Evolutionary conservation across 2,113 vertebrate species (phyloP).

Genomic region (Podiceps cristatus): DNA sequence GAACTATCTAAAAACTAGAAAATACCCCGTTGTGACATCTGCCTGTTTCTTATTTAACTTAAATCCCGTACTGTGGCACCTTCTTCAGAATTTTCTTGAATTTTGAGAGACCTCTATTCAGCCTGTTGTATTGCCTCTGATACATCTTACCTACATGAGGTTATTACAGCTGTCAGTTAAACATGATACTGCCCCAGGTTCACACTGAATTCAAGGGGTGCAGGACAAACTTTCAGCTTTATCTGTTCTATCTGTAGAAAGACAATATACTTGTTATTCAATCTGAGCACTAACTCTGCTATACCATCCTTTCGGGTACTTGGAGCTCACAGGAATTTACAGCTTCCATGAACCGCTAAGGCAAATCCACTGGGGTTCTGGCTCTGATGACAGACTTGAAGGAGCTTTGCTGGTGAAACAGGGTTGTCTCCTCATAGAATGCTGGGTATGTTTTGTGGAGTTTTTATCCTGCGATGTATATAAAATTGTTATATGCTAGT

Average conservation of each 20-base stretch:
- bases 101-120: background rate
- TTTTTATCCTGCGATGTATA: background rate
- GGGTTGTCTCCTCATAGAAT: background rate
- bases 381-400: background rate
- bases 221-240: background rate
- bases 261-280: background rate
- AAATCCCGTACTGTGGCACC: background rate
- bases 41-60: background rate
- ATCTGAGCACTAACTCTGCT: background rate
- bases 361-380: background rate
- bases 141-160: background rate
- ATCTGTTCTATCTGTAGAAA: background rate
- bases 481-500: background rate
- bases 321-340: background rate
- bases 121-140: background rate
- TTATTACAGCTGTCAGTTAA: background rate
- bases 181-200: background rate
- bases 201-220: background rate
- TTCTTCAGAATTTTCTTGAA: background rate
- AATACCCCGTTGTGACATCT: background rate
- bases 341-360: background rate
- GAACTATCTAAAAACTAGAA: background rate
- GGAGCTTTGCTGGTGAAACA: background rate
- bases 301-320: background rate
- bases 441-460: background rate